Base-by-base conservation (phyloP, 2,113 vertebrate species). In the Oncorhynchus tshawytscha region DNA sequence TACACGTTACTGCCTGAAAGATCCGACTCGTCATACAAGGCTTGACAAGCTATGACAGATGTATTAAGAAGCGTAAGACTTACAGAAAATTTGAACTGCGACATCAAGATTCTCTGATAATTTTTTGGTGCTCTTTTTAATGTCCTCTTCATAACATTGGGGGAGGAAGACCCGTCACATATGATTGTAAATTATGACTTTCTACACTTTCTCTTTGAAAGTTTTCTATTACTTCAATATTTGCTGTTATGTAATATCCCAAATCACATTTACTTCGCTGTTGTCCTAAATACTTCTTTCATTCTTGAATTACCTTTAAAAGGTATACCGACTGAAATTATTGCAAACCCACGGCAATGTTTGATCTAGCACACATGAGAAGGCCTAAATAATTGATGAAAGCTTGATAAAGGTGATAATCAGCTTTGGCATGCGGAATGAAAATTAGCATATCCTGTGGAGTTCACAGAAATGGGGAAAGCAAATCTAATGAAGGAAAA, bases 401-500 rank as follows among this genome's bases (percentile, higher is more conserved):
- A 90, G 88, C 84, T 85, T 89, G 86, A 91, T 90, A 80, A 77
- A 81, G 81, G 85, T 18, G 88, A 90, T 90, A 92, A 92, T 75
- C 84, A 87, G 83, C 67, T 74, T 76, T 89, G 90, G 87, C 83
- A 76, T 74, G 31, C 60, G 3, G 54, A 31, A 68, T 64, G 27
- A 74, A 54, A 3, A 54, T 54, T 18, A 4, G 5, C 51, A 54
- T 54, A 54, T 54, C 15, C 51, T 54, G 51, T 18, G 16, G 49
- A 15, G 49, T 71, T 65, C 77, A 78, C 74, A 71, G 80, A 81
- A 75, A 67, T 70, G 39, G 78, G 67, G 69, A 84, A 85, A 80
- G 86, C 39, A 39, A 73, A 54, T 80, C 67, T 88, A 86, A 88
- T 89, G 85, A 54, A 90, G 81, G 67, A 83, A 90, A 45, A 86